Percentiles rank a stretch among this genome's conserved stretches.
phyloP scores from a whole-genome alignment of 2,797 vertebrate genomes.

The Falco cherrug region DNA sequence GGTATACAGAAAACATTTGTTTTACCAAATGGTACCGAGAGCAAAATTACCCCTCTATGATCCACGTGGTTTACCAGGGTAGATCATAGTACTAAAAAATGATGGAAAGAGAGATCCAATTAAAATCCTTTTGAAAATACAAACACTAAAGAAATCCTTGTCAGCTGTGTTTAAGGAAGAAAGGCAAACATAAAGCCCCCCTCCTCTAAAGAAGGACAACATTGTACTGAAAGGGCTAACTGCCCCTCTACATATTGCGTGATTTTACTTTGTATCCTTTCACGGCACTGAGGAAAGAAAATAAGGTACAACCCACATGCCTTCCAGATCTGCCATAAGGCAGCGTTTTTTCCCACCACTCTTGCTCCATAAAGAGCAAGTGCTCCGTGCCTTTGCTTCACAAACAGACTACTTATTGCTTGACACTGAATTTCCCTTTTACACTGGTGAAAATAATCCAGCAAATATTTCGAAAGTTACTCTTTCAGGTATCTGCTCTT shows the following conservation, averaged over 20 bases:
- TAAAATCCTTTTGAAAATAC: neutral
- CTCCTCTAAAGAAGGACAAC: neutral
- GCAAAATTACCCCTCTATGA: neutral
- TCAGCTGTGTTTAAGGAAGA: neutral
- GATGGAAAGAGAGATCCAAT: slow-evolving; percentile 29
- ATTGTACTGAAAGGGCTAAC: neutral
- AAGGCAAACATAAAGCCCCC: neutral
- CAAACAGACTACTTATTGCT: neutral
- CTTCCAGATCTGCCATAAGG: neutral
- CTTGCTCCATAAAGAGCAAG: neutral
- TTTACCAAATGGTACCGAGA: neutral
- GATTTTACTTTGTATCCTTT: neutral
- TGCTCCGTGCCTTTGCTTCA: neutral
- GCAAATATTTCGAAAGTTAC: neutral
- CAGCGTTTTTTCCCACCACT: rapidly evolving
- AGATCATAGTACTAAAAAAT: slow-evolving; percentile 12
- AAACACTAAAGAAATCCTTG: neutral
- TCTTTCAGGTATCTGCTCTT: neutral
- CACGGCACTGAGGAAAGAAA: neutral
- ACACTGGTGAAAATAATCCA: too few species aligned
- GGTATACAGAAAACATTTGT: neutral
- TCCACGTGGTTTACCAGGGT: slow-evolving; percentile 25
- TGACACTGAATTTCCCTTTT: neutral
- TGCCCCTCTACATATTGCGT: neutral
- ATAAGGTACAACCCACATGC: neutral